Conservation (phyloP, 1,140 invertebrate genomes). For the Penaeus japonicus region DNA sequence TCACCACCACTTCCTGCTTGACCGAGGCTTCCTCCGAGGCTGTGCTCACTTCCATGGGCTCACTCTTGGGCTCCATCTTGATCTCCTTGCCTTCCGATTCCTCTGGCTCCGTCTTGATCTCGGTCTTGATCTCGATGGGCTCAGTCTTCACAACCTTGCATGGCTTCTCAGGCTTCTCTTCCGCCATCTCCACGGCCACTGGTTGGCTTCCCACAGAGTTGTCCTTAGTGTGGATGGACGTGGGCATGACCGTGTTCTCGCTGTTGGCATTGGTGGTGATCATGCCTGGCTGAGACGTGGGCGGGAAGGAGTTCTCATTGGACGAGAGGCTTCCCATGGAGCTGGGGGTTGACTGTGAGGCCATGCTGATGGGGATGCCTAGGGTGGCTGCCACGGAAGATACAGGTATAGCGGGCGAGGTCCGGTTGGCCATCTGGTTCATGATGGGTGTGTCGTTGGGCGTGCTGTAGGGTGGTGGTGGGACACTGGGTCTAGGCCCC, state of each 20-base stretch:
- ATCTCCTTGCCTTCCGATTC: conserved; percentile 51
- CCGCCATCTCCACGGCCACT: conserved; percentile 23
- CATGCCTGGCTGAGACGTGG: conserved; percentile 26
- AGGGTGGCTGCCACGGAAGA: conserved; percentile 43
- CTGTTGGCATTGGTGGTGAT: conserved; percentile 50
- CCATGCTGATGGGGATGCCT: conserved; percentile 34
- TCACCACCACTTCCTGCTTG: conserved; percentile 46
- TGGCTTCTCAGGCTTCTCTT: conserved; percentile 49
- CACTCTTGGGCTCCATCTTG: conserved; percentile 57
- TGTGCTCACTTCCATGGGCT: conserved; percentile 46
- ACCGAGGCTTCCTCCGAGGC: conserved; percentile 33
- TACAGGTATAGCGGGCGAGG: conserved; percentile 43
- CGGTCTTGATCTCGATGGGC: conserved; percentile 74
- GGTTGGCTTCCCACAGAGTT: conserved; percentile 33
- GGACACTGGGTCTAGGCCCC: conserved; percentile 40
- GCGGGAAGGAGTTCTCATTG: conserved; percentile 45
- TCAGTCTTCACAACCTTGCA: conserved; percentile 61
- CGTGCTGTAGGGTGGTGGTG: conserved; percentile 42
- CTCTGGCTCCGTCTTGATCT: conserved; percentile 74
- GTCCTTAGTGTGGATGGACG: conserved; percentile 42
- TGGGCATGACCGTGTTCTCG: conserved; percentile 37
- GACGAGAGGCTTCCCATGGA: conserved; percentile 41
- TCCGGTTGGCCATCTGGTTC: conserved; percentile 45
- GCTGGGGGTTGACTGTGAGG: conserved; percentile 37
- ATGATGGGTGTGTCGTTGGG: conserved; percentile 41